Evolutionary conservation across 2,113 vertebrate genomes (phyloP), one percentile per base, ranked within the genome.

Genomic region (Pholis gunnellus): DNA sequence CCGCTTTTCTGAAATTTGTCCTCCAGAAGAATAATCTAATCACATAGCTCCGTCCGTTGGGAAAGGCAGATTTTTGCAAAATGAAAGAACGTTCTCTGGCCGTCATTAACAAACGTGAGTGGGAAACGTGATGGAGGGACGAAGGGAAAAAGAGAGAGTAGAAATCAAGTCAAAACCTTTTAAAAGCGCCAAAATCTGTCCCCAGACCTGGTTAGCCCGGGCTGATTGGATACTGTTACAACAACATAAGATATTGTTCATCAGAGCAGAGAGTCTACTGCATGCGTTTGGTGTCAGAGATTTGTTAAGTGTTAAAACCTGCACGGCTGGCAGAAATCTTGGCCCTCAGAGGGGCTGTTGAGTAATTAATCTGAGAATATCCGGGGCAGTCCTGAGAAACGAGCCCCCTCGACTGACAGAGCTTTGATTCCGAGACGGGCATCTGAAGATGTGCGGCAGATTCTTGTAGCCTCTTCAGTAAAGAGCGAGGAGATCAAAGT

Each of bases 291-390:
- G 20, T 72, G 79, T 82, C 64, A 78, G 83, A 85, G 77, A 69
- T 67, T 34, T 69, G 87, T 60, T 78, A 46, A 66, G 72, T 76
- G 79, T 56, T 81, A 40, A 85, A 84, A 84, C 65, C 85, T 90
- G 82, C 82, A 52, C 66, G 85, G 71, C 78, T 42, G 40, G 84
- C 81, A 88, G 71, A 92, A 79, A 84, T 83, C 74, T 57, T n/a
- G 52, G 84, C 66, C 64, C 76, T 81, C 78, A n/a, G 65, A 82
- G 86, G 75, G 78, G 40, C 57, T 89, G 84, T 90, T 82, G 88
- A 82, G 78, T 88, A 89, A 91, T 93, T 90, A 87, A 83, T 84
- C 79, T 84, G 77, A 87, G 70, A 90, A 86, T 84, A 90, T 84
- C 57, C 0, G 50, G 69, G 73, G 78, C 78, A 59, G 86, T 64